Evolutionary conservation across 2,113 vertebrate species (phyloP), one percentile per base, ranked within the genome.

Genomic region (Manacus vitellinus): DNA sequence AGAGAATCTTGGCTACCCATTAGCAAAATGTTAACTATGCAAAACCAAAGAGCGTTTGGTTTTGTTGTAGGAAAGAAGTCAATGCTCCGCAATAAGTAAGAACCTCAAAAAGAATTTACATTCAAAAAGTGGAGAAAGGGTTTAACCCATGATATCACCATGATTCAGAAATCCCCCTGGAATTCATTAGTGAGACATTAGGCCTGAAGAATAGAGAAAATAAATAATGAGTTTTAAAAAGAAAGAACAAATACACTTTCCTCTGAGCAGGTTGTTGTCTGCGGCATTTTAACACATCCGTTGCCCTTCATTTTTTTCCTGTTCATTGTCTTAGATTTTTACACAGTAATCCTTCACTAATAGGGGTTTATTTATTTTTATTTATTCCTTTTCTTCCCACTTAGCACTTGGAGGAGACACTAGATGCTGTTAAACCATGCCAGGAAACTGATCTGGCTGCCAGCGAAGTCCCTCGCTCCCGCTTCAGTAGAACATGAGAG

Each of bases 11-110:
- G 97, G 96, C 96, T 96, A 97, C 98, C 98, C 97, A 97, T 98
- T 98, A 98, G 98, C 97, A 97, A 99, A 99, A 98, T 98, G 98
- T 98, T 98, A 98, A 98, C 98, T 98, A 98, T 98, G 98, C 98
- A 98, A 99, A 98, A 98, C 98, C 98, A 98, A 99, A 98, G 97
- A 97, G 98, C 98, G 24, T 96, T 97, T 95, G 97, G 98, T 98
- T 99, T 98, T 98, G 98, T 98, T 98, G 98, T 96, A 94, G 96
- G 85, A 51, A 80, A 97, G 95, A 98, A 98, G 97, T 97, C 98
- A 97, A 96, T 93, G 96, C 97, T 98, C 97, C 62, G 96, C 97
- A 97, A 97, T 96, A 93, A 98, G 97, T 92, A 95, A 98, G 98
- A 98, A 98, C 98, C 98, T 98, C 98, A 98, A 98, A 98, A 98